Evolutionary conservation across 2,797 vertebrate species (phyloP), one percentile per base, ranked within the genome.

Genomic region (Arnoldichthys spilopterus): DNA sequence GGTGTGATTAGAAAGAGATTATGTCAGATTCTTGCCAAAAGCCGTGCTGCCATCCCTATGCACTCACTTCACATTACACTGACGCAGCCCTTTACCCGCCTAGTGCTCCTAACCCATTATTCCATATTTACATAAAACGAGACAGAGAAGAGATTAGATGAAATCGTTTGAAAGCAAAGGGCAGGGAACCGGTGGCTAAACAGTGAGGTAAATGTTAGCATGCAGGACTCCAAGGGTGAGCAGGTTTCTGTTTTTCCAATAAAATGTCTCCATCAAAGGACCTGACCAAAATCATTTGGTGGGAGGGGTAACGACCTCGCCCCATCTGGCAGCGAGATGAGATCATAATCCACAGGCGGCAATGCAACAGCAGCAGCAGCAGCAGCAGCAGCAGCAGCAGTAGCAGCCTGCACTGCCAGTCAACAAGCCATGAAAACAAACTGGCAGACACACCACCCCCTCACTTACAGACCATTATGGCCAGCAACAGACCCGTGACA

Each of bases 11-110:
- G 49, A 40, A 22, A 67, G 43, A 62, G 45, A 59, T 75, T 45
- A 63, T 80, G 72, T 76, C 71, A 79, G 51, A 34, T 66, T 49
- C 34, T 70, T 79, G 12, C 20, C 43, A 73, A 71, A 79, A 20
- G 54, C 32, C 67, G 49, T 73, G 13, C 45, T 61, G 56, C 26
- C 66, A 68, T 40, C 63, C 16, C 34, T 76, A 59, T 37, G 61
- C 49, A 74, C 74, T 75, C 26, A 30, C 32, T 72, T 67, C 69
- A 83, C 73, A 76, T 30, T 58, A 69, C 37, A 73, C 24, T 53
- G n/a, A 59, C 72, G 30, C 22, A 3, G 22, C 28, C 32, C 20
- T 54, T 16, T 18, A 37, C 28, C 8, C n/a, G 22, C 68, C 30
- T 22, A 54, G 47, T 6, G 4, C 58, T 49, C 69, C 54, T 64